Evolutionary conservation across 2,888 invertebrate species (phyloP), one percentile per base, ranked within the genome.

Genomic region (Drosophila nigricruria): DNA sequence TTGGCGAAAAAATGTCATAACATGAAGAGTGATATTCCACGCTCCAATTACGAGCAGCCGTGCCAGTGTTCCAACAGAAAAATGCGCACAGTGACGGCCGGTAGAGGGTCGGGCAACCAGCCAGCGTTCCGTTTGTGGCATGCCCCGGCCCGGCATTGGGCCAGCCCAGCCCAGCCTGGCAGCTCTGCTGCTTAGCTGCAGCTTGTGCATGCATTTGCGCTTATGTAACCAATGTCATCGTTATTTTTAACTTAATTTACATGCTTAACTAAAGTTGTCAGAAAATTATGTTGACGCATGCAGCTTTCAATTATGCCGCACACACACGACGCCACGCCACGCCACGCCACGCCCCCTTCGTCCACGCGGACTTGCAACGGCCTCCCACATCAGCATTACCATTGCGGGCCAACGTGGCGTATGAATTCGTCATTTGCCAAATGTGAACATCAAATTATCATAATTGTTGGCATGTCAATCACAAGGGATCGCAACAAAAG

Each of bases 1-100:
- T 83, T 83, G 78, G 89, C 81, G 70, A 86, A 83, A 83, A 88
- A 83, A 83, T 83, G 87, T 91, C 91, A 91, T 91, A 91, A 90
- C 91, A 90, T 90, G 91, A 91, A 91, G 91, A 91, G 90, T 91
- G 90, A 90, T 90, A 91, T 89, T 91, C 83, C 91, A 91, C 89
- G 91, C 91, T 90, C 91, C 91, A 91, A 91, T 91, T 91, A 91
- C 89, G 86, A 82, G 88, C 82, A 77, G 82, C 77, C 76, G 81
- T 83, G 82, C 83, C 77, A 63, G 54, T 61, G 71, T 47, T 64
- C 77, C 70, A 82, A 79, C 77, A 82, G 82, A 85, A 85, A 79
- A 83, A 86, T 78, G 81, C 67, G 65, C 84, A 70, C 65, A 64
- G 67, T 83, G 69, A 72, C 70, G 78, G 71, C 10, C 64, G 47